Percentiles rank a stretch among this genome's conserved stretches.
Conservation (phyloP, 2,797 vertebrate species). For the Stomatorhinus walkeri region DNA sequence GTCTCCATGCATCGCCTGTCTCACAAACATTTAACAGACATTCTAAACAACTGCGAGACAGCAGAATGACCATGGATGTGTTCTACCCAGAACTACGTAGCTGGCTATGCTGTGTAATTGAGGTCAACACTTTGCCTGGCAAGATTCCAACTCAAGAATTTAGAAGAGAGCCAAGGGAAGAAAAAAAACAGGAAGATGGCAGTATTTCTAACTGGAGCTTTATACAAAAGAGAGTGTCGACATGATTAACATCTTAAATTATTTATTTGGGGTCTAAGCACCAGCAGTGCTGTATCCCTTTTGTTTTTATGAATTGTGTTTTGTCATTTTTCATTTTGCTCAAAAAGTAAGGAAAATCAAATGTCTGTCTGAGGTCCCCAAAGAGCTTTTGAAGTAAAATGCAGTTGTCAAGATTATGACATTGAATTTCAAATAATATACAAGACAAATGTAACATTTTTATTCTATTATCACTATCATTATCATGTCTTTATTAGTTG, state of each 20-base stretch:
- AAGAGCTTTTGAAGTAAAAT: constrained; percentile 31
- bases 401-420: constrained; percentile 11
- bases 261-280: background rate
- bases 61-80: background rate
- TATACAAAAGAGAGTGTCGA: constrained; percentile 29
- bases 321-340: background rate
- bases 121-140: background rate
- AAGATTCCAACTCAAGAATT: constrained; percentile 27
- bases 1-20: background rate
- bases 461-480: constrained; percentile 10
- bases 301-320: background rate
- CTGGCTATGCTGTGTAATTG: constrained; percentile 37
- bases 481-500: constrained; percentile 18
- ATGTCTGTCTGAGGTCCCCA: constrained; percentile 12
- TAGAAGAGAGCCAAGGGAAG: constrained; percentile 34
- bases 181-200: constrained; percentile 40
- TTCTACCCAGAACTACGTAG: background rate
- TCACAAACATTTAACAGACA: background rate
- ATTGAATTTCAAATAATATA: background rate
- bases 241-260: background rate
- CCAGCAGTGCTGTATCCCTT: background rate
- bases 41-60: background rate
- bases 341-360: constrained; percentile 8
- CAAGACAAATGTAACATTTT: background rate
- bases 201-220: constrained; percentile 50